Conservation (phyloP, 2,113 vertebrate genomes). For the Polypterus senegalus region DNA sequence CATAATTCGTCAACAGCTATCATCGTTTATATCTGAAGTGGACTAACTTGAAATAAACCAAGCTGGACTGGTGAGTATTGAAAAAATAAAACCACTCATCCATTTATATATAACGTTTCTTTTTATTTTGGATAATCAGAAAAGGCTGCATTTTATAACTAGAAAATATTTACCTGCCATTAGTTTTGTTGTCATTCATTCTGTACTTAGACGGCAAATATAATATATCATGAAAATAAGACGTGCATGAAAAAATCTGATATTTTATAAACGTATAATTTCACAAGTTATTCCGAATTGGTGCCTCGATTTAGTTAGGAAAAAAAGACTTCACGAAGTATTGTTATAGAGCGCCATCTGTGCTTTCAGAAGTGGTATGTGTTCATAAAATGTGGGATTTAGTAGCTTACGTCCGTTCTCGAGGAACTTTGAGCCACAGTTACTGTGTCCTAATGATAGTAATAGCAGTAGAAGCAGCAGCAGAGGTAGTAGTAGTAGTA, state of each 20-base stretch:
- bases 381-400: too few relatives aligned
- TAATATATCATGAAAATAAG: not conserved
- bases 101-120: not conserved
- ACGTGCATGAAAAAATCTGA: not conserved
- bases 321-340: not conserved
- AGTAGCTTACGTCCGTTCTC: too few relatives aligned
- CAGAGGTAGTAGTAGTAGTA: too few relatives aligned
- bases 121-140: not conserved
- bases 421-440: too few relatives aligned
- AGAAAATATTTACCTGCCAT: not conserved
- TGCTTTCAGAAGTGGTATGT: conserved; percentile 17
- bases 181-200: not conserved
- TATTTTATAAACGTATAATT: not conserved
- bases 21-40: conserved; percentile 29
- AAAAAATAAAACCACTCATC: conserved; percentile 9
- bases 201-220: not conserved
- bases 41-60: conserved; percentile 29
- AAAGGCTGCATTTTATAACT: not conserved
- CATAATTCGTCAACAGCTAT: conserved; percentile 12
- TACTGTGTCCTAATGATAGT: too few relatives aligned
- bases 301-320: not conserved
- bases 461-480: too few relatives aligned
- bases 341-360: conserved; percentile 47
- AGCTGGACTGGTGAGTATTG: conserved; percentile 36
- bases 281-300: not conserved